phyloP scores from a whole-genome alignment of 2,797 vertebrate species.

The Molossus alvarezi region DNA sequence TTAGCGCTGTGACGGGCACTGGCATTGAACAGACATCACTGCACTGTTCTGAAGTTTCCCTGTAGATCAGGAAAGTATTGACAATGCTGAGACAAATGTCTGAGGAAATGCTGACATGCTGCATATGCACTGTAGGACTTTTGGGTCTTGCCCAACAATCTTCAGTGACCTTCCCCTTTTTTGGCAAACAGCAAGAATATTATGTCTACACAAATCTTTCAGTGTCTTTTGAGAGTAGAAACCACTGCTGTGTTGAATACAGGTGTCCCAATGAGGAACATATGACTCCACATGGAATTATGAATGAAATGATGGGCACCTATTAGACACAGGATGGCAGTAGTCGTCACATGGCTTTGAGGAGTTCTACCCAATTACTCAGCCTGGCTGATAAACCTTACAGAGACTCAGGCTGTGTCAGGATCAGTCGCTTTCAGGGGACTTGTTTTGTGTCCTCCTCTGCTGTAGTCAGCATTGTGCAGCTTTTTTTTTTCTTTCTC shows the following conservation, averaged over 20 bases:
- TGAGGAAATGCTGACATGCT: neutral
- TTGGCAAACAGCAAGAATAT: neutral
- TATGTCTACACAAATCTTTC: neutral
- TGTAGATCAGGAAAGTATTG: neutral
- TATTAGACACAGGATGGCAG: neutral
- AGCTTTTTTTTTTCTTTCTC: neutral
- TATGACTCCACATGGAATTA: slow-evolving; percentile 1
- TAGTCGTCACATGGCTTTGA: neutral
- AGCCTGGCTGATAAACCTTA: slow-evolving; percentile 46
- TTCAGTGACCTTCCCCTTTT: neutral
- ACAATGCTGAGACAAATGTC: neutral
- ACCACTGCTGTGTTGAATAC: neutral
- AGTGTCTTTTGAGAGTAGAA: slow-evolving; percentile 55
- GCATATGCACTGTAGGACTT: neutral
- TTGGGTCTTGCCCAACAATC: neutral
- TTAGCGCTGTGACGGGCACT: neutral
- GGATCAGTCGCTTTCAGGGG: neutral
- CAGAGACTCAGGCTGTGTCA: neutral
- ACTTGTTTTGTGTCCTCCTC: slow-evolving; percentile 38
- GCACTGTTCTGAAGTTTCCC: neutral
- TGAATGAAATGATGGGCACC: neutral
- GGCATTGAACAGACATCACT: neutral
- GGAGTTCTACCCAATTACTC: neutral
- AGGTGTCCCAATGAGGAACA: slow-evolving; percentile 7
- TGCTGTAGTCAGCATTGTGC: slow-evolving; percentile 2